These are phyloP conservation scores for Cotesia typhae DNA, from an alignment of 1,140 invertebrate genomes.

Conservation along the genomic window DNA sequence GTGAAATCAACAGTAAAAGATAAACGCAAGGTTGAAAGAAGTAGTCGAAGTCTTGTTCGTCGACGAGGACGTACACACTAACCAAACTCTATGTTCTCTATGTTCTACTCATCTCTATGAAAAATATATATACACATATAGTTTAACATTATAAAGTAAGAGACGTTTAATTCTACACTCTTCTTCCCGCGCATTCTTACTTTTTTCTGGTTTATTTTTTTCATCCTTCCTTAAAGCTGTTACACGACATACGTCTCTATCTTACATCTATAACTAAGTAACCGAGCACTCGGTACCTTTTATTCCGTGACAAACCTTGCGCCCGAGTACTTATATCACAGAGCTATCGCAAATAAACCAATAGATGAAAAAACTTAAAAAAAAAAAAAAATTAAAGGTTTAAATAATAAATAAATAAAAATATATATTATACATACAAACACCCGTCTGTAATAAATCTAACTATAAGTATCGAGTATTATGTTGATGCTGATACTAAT, in stretches of 20 bases:
- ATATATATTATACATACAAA: background rate
- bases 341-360: too few relatives aligned
- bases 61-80: too few relatives aligned
- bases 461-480: too few relatives aligned
- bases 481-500: background rate
- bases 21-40: constrained; percentile 8
- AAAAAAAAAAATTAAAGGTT: background rate
- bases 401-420: background rate
- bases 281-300: background rate
- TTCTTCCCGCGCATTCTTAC: constrained; percentile 40
- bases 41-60: background rate
- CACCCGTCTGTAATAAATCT: too few relatives aligned
- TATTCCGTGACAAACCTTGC: constrained; percentile 18
- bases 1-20: constrained; percentile 20
- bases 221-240: constrained; percentile 8
- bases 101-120: background rate
- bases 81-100: too few relatives aligned
- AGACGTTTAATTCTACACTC: constrained; percentile 23
- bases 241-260: constrained; percentile 42
- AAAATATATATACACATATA: too few relatives aligned
- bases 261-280: constrained; percentile 46
- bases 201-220: constrained; percentile 45
- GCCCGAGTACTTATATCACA: constrained; percentile 13
- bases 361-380: background rate
- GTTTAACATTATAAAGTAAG: background rate